These are phyloP conservation scores for Equus przewalskii DNA, from an alignment of 2,113 vertebrate genomes.

Conservation along the genomic window DNA sequence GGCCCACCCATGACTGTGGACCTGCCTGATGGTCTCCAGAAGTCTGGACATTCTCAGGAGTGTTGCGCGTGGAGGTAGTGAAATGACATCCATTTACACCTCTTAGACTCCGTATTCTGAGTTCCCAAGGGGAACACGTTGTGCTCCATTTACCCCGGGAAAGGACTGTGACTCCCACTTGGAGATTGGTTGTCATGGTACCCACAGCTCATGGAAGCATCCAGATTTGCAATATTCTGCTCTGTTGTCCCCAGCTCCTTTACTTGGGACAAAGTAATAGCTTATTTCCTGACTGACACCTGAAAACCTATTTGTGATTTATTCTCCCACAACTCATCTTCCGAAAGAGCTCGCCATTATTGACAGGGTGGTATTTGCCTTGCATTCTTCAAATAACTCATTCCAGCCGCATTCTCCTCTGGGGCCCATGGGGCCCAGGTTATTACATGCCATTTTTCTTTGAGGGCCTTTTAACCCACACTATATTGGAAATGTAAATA, in stretches of 20 bases:
- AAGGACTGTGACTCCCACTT: background rate
- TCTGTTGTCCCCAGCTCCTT: background rate
- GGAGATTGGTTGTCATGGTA: background rate
- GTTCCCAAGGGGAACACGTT: background rate
- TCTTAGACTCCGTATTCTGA: background rate
- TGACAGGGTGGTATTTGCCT: background rate
- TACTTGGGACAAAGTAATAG: background rate
- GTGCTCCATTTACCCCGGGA: background rate
- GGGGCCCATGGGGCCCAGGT: background rate
- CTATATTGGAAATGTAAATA: conserved; percentile 61
- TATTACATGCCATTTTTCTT: conserved; percentile 18
- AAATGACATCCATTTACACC: background rate
- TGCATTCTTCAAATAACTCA: background rate
- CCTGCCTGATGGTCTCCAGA: background rate
- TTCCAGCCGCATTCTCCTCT: rapidly evolving
- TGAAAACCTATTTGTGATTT: conserved; percentile 21
- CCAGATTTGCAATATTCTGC: background rate
- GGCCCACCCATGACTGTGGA: rapidly evolving
- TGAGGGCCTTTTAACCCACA: conserved; percentile 32
- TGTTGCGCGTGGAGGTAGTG: background rate
- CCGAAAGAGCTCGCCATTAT: background rate
- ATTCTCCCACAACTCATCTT: background rate
- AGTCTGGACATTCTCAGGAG: background rate
- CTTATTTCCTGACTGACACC: conserved; percentile 50
- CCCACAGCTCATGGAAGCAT: background rate